Conservation (phyloP, 2,888 invertebrate species). For the Perithous albicinctus region DNA sequence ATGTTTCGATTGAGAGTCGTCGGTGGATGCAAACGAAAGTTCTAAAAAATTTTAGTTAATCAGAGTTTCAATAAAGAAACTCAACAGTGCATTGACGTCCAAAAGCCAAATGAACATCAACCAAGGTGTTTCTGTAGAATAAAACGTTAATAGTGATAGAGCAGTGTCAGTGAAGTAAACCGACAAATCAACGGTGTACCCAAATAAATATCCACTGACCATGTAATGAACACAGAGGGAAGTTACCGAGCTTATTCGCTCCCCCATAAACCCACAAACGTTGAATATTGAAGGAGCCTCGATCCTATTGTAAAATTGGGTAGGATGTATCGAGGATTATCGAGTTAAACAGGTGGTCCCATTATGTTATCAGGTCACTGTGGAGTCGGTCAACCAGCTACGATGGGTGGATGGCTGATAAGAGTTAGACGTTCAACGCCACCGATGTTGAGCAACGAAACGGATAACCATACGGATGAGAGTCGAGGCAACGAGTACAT, state of each 20-base stretch:
- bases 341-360: background rate
- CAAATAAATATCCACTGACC: background rate
- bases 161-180: background rate
- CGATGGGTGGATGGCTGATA: constrained; percentile 21
- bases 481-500: constrained; percentile 69
- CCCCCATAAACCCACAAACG: too few species aligned
- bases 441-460: constrained; percentile 12
- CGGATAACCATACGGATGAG: constrained; percentile 36
- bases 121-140: background rate
- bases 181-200: too few species aligned
- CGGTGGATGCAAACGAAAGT: too few species aligned
- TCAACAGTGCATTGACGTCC: background rate
- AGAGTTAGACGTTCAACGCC: constrained; percentile 46
- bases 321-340: constrained; percentile 12
- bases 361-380: constrained; percentile 7
- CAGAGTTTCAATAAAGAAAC: too few species aligned
- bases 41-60: too few species aligned
- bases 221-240: background rate
- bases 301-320: background rate
- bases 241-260: background rate
- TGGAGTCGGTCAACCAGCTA: constrained; percentile 19
- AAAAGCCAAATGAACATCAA: background rate
- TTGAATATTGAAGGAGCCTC: background rate
- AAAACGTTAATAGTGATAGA: background rate
- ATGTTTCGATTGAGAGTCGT: too few species aligned